Base-by-base conservation (phyloP, 53 echinoderm and acorn worm genomes). In the Pentamera pediparva region DNA sequence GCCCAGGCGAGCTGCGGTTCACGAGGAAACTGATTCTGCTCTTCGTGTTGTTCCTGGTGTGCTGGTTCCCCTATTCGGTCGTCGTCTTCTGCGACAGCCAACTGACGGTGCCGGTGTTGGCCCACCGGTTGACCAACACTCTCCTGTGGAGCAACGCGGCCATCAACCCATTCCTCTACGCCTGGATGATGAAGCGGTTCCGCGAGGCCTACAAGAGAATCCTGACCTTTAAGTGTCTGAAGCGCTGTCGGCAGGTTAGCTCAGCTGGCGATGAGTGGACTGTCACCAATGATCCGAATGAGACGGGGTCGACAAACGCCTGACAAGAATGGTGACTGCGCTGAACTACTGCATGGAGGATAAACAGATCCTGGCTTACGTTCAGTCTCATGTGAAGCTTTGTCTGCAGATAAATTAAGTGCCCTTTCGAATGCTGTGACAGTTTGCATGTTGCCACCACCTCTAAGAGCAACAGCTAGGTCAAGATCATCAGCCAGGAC, bases 101-200 rank as follows among this genome's bases (percentile, higher is more conserved):
- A 34, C 62, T 61, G 61, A 78, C 76, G 13, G 55, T 92, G 13
- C 65, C 86, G 24, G 55, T 58, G 10, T 45, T 74, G 22, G 55
- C 80, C 3, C 89, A 92, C 28, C 76, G 83, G 5, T 59, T 89
- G 40, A 83, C 86, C 0, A 86, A 89, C 56, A 78, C 86, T 29
- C 74, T 80, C 74, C 25, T 89, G 25, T 92, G 92, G 92, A 32
- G 86, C 19, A 77, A 76, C 50, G 83, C 89, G 0, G 82, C 76
- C 7, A 38, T 92, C 4, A 89, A 92, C 51, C 92, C 92, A 4
- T 93, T 80, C 50, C 86, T 93, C 20, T 93, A 89, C 35, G 93
- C 89, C 31, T 86, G 89, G 81, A 83, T 89, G 81, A 86, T 80
- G 59, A 54, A 64, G 2, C 70, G 81, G 30, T 93, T 93, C 69